A percentile compares a stretch with the other conserved stretches of the same genome.
These are phyloP conservation scores for Heliconius hewitsoni DNA, from an alignment of 1,140 invertebrate species.

Conservation along the genomic window DNA sequence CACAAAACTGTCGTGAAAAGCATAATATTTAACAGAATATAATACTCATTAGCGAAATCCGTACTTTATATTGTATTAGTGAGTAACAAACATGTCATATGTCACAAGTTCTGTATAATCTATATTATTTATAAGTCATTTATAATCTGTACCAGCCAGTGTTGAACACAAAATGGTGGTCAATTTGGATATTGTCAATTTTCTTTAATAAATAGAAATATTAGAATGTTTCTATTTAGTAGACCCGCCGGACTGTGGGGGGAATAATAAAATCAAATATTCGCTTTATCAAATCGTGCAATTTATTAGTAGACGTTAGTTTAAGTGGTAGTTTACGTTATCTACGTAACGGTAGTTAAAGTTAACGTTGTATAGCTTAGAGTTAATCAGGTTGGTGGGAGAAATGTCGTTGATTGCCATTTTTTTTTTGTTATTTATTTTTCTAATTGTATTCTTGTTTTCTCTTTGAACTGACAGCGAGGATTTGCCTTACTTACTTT, in stretches of 20 bases:
- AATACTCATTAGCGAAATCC: constrained; percentile 55
- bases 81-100: constrained; percentile 18
- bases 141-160: constrained; percentile 39
- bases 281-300: constrained; percentile 79
- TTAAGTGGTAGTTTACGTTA: constrained; percentile 66
- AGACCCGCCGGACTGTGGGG: constrained; percentile 57
- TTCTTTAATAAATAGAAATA: constrained; percentile 41
- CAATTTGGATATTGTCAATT: constrained; percentile 68
- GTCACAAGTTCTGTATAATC: constrained; percentile 32
- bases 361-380: constrained; percentile 67
- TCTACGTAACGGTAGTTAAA: constrained; percentile 52
- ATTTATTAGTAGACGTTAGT: constrained; percentile 75
- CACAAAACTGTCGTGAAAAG: constrained; percentile 58
- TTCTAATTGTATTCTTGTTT: constrained; percentile 73
- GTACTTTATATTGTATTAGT: constrained; percentile 36
- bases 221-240: constrained; percentile 34
- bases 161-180: constrained; percentile 54
- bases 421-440: constrained; percentile 78
- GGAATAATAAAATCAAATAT: constrained; percentile 63
- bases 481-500: constrained; percentile 34
- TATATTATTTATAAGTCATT: constrained; percentile 28
- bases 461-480: constrained; percentile 53
- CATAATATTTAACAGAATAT: constrained; percentile 53
- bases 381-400: constrained; percentile 56
- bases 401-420: constrained; percentile 70